Base-by-base conservation (phyloP, 2,797 vertebrate genomes). In the Sebastolobus altivelis region DNA sequence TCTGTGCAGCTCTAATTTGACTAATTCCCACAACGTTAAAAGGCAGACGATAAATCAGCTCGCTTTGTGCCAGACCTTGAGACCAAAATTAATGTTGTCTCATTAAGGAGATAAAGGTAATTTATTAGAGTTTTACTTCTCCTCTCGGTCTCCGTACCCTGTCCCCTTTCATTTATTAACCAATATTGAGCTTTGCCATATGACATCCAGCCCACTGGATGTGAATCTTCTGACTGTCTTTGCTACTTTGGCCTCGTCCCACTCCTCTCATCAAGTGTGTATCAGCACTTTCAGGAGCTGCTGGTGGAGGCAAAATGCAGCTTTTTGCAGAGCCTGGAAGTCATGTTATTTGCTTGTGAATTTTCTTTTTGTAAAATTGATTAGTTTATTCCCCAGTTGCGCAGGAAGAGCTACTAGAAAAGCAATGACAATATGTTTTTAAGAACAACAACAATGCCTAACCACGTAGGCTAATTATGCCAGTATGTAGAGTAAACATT, bases 31-130 rank as follows among this genome's bases (percentile, higher is more conserved):
- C 92, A 90, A 84, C 7, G 91, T 90, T 94, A 92, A 83, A 92
- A 92, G 85, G 86, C 79, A 83, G 79, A 54, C 82, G 75, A 94
- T 95, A 95, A 97, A 97, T 96, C 94, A 95, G 65, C 56, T 38
- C 8, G 61, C 86, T 90, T 89, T 91, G 81, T 72, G 75, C 79
- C 86, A 93, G 96, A 97, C 97, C 97, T 97, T 97, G 97, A 94
- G 92, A 90, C 90, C 93, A 94, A 97, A 97, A 97, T 97, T 95
- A 97, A 97, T 96, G 97, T 95, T 93, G 92, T 89, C 96, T 96
- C 96, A 96, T 97, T 97, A 97, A 94, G 89, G 67, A 97, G 96
- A 97, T 97, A 97, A 97, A 93, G 11, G 80, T 92, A 91, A 95
- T 97, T 96, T 96, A 96, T 96, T 95, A 91, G 89, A 89, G 80